These are phyloP conservation scores for Caenorhabditis plicata DNA, from an alignment of 2,888 invertebrate species.

Conservation along the genomic window DNA sequence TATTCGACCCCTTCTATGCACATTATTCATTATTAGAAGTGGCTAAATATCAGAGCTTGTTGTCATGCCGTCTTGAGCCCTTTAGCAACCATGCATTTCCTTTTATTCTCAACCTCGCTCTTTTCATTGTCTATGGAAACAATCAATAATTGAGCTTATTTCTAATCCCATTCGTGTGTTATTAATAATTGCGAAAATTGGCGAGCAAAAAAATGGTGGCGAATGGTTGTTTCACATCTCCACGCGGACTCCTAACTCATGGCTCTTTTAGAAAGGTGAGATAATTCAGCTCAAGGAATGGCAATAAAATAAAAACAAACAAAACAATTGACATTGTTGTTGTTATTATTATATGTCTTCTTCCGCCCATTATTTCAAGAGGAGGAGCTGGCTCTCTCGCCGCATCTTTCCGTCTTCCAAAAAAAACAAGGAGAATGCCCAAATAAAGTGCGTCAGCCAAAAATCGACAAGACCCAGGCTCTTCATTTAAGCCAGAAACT, in stretches of 20 bases:
- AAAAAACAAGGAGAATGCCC: too few relatives aligned
- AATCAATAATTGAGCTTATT: background rate
- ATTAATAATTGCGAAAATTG: too few relatives aligned
- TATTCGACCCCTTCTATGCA: background rate
- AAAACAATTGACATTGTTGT: too few relatives aligned
- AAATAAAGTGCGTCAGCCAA: too few relatives aligned
- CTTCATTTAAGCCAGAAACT: too few relatives aligned
- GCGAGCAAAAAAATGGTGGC: constrained; percentile 16
- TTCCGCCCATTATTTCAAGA: too few relatives aligned
- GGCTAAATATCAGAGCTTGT: background rate
- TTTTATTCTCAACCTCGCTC: background rate
- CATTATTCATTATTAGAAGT: background rate
- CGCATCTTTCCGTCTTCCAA: too few relatives aligned
- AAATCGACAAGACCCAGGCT: too few relatives aligned
- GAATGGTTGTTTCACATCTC: constrained; percentile 29
- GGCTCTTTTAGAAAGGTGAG: constrained; percentile 25
- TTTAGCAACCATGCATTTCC: too few relatives aligned
- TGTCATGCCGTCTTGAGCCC: background rate
- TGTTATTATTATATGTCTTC: too few relatives aligned
- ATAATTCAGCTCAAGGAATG: background rate
- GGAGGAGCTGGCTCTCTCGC: too few relatives aligned
- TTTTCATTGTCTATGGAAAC: background rate
- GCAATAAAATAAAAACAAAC: too few relatives aligned
- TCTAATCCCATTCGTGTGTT: background rate
- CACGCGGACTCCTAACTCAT: constrained; percentile 15